These are phyloP conservation scores for Mamestra brassicae DNA, from an alignment of 2,888 invertebrate species.

Conservation along the genomic window DNA sequence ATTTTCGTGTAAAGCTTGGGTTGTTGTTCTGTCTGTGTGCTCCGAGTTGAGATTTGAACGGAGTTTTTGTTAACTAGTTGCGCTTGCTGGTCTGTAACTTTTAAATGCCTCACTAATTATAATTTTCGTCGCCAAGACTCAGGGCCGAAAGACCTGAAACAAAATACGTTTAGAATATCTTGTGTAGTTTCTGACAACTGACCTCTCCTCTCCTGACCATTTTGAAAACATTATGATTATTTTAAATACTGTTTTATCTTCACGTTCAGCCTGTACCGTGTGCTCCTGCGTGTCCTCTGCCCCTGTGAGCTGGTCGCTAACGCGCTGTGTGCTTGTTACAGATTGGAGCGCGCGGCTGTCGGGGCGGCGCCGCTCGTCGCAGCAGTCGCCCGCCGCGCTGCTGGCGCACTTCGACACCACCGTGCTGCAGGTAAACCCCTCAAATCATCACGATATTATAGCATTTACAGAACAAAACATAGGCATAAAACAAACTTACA, in stretches of 20 bases:
- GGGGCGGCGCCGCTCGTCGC: conserved; percentile 83
- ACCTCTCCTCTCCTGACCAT: no score
- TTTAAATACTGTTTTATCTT: no score
- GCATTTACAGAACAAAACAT: no score
- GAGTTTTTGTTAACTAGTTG: conserved; percentile 11
- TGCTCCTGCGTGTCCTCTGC: background rate
- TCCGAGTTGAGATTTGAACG: background rate
- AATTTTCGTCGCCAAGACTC: no score
- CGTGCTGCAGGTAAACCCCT: conserved; percentile 87
- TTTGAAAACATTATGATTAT: no score
- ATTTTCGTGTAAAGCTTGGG: conserved; percentile 26
- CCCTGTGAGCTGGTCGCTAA: background rate
- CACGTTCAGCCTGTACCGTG: no score
- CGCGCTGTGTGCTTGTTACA: conserved; percentile 73
- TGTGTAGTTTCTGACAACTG: no score
- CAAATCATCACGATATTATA: no score
- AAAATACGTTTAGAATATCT: no score
- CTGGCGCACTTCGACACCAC: conserved; percentile 94
- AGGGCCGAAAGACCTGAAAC: no score
- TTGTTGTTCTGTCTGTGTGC: background rate
- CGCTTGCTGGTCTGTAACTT: background rate
- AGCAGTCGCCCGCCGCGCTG: conserved; percentile 89
- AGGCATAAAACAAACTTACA: no score
- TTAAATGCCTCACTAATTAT: background rate
- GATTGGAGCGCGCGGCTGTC: conserved; percentile 84